These are phyloP conservation scores for Papilio machaon DNA, from an alignment of 1,140 invertebrate species.

Conservation along the genomic window DNA sequence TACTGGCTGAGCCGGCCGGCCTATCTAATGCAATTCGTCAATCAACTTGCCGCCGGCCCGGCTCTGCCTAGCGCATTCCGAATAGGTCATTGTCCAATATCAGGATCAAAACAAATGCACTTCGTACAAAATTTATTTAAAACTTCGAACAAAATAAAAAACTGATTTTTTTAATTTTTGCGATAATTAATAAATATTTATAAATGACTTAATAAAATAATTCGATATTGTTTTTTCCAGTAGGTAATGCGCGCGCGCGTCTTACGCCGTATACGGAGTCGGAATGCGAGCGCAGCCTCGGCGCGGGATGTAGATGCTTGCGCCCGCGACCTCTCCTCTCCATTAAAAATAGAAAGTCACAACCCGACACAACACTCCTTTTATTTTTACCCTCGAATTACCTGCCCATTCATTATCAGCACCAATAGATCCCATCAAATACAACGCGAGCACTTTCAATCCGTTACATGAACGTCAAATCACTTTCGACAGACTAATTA, in stretches of 20 bases:
- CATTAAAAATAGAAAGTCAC: slow-evolving; percentile 80
- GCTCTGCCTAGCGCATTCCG: slow-evolving; percentile 65
- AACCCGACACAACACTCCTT: slow-evolving; percentile 72
- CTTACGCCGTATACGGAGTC: slow-evolving; percentile 69
- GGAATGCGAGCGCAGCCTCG: slow-evolving; percentile 70
- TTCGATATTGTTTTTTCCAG: slow-evolving; percentile 5
- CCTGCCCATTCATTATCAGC: slow-evolving; percentile 69
- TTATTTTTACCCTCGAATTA: slow-evolving; percentile 74
- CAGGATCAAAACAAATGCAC: slow-evolving; percentile 36
- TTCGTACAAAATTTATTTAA: slow-evolving; percentile 22
- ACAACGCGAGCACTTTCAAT: slow-evolving; percentile 60
- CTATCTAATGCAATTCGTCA: slow-evolving; percentile 62
- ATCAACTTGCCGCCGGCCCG: slow-evolving; percentile 56
- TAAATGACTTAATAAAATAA: neutral
- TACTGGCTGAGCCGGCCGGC: slow-evolving; percentile 40
- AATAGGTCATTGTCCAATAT: slow-evolving; percentile 66
- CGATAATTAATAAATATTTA: neutral
- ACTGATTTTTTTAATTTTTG: too few species aligned
- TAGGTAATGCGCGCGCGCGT: slow-evolving; percentile 67
- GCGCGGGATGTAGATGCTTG: slow-evolving; percentile 66
- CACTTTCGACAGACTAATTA: slow-evolving; percentile 12
- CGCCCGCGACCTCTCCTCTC: slow-evolving; percentile 71
- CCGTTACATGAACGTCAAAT: slow-evolving; percentile 24
- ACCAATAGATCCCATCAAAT: slow-evolving; percentile 58
- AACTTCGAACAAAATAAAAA: neutral